Base-by-base conservation (phyloP, 2,888 invertebrate species). In the Pollenia griseotomentosa region DNA sequence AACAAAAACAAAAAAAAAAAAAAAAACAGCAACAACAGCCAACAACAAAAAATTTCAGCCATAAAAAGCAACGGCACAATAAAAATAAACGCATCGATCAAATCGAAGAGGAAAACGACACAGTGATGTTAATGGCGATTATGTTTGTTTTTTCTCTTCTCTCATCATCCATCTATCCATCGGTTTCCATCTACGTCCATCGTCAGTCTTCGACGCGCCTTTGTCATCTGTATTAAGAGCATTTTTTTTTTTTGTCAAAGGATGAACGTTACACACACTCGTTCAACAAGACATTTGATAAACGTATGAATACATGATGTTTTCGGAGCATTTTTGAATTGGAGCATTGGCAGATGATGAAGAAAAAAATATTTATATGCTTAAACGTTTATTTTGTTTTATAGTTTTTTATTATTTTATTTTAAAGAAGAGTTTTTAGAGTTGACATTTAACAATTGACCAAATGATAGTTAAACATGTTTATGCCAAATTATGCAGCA, bases 401-500 rank as follows among this genome's bases (percentile, higher is more conserved):
- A 10, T 42, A 33, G 7, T 9, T 65, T 75, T 46, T 55, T 79
- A 44, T 71, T 63, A 61, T 71, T 80, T 80, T 63, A 63, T 70
- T 79, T 66, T 11, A 53, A 4, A 81, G 63, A 75, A 63, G 33
- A 68, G 33, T 42, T 73, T 86, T 77, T 53, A 14, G 65, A 75
- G 86, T 83, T 86, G 86, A 86, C 86, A 86, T 86, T 86, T 83
- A 79, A 80, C 86, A 86, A 83, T 86, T 86, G 83, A 75, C 86
- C 86, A 80, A 86, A 86, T 83, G 86, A 83, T 86, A 77, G 86
- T 83, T 83, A 80, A 86, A 83, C 86, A 86, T 86, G 86, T 83
- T 83, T 77, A 83, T 83, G 86, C 82, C 88, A 88, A 88, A 88
- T 88, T 88, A 88, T 88, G 88, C 88, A 88, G 88, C 88, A 88